A percentile compares a stretch with the other conserved stretches of the same genome.
These are phyloP conservation scores for Trichopoda pennipes DNA, from an alignment of 2,888 invertebrate species.

Conservation along the genomic window DNA sequence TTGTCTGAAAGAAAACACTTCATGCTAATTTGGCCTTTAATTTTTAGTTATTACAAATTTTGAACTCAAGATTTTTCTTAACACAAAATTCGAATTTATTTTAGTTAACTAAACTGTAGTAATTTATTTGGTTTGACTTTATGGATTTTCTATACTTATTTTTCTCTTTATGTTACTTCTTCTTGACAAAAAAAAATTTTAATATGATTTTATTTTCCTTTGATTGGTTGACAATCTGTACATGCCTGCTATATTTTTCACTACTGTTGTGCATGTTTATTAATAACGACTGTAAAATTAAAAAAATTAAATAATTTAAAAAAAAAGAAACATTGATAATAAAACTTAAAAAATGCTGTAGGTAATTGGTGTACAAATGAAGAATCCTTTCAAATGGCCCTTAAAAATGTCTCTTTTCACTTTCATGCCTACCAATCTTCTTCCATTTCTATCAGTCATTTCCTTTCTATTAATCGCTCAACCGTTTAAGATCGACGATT, in stretches of 20 bases:
- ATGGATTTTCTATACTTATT: neutral
- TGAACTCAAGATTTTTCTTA: no score
- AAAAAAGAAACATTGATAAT: slow-evolving; percentile 4
- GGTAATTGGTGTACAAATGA: slow-evolving; percentile 68
- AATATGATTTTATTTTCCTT: neutral
- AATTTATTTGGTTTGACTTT: neutral
- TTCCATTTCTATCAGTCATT: slow-evolving; percentile 22
- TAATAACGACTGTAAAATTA: slow-evolving; percentile 1
- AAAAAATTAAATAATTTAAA: slow-evolving; percentile 20
- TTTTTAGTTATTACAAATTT: no score
- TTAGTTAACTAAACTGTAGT: no score
- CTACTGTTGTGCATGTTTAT: slow-evolving; percentile 57
- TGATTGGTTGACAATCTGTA: slow-evolving; percentile 5
- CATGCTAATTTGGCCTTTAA: no score
- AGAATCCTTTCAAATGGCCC: slow-evolving; percentile 52
- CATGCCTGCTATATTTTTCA: slow-evolving; percentile 38
- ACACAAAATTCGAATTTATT: no score
- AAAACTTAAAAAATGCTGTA: slow-evolving; percentile 61
- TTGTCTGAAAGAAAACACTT: no score
- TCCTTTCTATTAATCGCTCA: neutral
- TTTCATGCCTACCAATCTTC: slow-evolving; percentile 22
- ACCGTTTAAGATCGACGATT: no score
- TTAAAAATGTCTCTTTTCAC: slow-evolving; percentile 34
- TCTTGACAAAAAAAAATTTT: no score
- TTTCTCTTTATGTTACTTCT: neutral